Evolutionary conservation across 2,113 vertebrate genomes (phyloP).

Genomic region (Neoarius graeffei): DNA sequence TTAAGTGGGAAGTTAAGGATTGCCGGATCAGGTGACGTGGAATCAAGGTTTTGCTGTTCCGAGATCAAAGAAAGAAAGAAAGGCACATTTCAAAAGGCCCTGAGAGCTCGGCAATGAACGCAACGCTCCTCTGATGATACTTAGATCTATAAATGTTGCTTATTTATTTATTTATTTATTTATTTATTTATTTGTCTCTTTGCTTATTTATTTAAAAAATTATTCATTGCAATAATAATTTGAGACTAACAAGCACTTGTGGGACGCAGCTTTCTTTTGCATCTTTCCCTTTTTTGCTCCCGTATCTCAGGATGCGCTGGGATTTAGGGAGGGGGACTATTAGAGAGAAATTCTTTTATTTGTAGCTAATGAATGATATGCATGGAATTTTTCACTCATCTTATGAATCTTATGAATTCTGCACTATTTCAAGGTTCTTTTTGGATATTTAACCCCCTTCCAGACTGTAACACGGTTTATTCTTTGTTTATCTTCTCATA

Average conservation of each 20-base stretch:
- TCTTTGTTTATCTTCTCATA: constrained; percentile 25
- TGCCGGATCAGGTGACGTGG: constrained; percentile 67
- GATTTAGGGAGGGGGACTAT: constrained; percentile 72
- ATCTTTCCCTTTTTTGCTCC: constrained; percentile 69
- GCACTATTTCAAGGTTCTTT: constrained; percentile 72
- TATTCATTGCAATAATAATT: constrained; percentile 83
- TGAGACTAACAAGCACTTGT: constrained; percentile 92
- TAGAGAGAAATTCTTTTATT: constrained; percentile 85
- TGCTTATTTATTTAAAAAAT: constrained; percentile 79
- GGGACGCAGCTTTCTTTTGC: constrained; percentile 81
- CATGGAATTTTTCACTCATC: constrained; percentile 70
- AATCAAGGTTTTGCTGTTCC: constrained; percentile 73
- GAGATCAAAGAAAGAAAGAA: constrained; percentile 80
- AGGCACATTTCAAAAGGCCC: constrained; percentile 71
- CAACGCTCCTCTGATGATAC: constrained; percentile 72
- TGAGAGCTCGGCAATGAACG: constrained; percentile 71
- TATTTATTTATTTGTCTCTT: constrained; percentile 75
- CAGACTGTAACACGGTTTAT: constrained; percentile 12
- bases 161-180: constrained; percentile 54
- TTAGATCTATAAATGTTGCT: constrained; percentile 80
- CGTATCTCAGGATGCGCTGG: constrained; percentile 80
- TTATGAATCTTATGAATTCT: constrained; percentile 73
- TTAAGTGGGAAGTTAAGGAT: constrained; percentile 62
- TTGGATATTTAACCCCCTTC: constrained; percentile 66
- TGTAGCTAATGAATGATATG: constrained; percentile 82